These are phyloP conservation scores for Ageneiosus marmoratus DNA, from an alignment of 2,113 vertebrate species.

Conservation along the genomic window DNA sequence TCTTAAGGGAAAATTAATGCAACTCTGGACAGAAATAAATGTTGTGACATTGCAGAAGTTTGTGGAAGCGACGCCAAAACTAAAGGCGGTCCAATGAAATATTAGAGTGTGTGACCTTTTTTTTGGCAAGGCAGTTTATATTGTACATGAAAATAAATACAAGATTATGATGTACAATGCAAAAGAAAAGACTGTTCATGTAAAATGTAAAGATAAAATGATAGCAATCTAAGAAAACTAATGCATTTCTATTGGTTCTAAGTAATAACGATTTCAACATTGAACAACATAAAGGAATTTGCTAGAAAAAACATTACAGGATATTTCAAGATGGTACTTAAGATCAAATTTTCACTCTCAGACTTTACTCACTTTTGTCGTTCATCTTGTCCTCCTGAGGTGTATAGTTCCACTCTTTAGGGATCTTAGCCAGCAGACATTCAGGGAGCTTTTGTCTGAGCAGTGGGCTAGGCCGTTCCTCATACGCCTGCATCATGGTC, in stretches of 20 bases:
- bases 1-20: no score
- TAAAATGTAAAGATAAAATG: background rate
- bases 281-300: background rate
- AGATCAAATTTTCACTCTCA: background rate
- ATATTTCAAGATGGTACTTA: background rate
- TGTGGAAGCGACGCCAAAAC: no score
- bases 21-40: no score
- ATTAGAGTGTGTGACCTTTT: no score
- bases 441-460: conserved; percentile 74
- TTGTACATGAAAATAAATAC: no score
- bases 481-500: conserved; percentile 76
- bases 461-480: conserved; percentile 64
- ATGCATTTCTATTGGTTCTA: background rate
- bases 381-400: conserved; percentile 70
- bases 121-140: no score
- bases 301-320: background rate
- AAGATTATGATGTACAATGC: no score
- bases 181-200: background rate
- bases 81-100: no score
- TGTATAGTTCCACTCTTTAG: conserved; percentile 87
- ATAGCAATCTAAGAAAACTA: background rate
- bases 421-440: conserved; percentile 79
- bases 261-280: background rate
- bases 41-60: no score
- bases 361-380: conserved; percentile 75